phyloP scores from a whole-genome alignment of 2,797 vertebrate genomes.

The Neoniphon sammara region DNA sequence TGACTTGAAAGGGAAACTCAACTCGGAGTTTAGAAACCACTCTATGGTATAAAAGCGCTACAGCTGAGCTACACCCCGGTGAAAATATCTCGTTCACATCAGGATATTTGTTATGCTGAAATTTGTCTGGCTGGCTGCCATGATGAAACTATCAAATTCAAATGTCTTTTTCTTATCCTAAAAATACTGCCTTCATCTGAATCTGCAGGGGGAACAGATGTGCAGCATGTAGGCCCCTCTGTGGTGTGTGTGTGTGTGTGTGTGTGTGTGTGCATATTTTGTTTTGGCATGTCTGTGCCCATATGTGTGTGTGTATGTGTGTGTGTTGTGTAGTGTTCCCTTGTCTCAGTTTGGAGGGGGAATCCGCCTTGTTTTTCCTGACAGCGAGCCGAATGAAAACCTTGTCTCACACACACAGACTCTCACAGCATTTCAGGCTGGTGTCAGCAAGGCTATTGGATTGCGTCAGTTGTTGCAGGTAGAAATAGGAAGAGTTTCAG shows the following conservation, averaged over 20 bases:
- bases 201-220: constrained; percentile 54
- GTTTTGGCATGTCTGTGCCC: not conserved
- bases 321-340: constrained; percentile 15
- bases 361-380: constrained; percentile 23
- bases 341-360: constrained; percentile 44
- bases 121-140: constrained; percentile 32
- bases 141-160: constrained; percentile 55
- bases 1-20: constrained; percentile 43
- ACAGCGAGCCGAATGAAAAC: constrained; percentile 31
- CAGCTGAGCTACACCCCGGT: constrained; percentile 5
- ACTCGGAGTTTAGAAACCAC: constrained; percentile 31
- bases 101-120: constrained; percentile 12
- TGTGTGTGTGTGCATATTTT: constrained; percentile 22
- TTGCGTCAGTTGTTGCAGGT: constrained; percentile 24
- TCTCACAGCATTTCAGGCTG: constrained; percentile 5
- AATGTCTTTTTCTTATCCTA: constrained; percentile 21
- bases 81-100: constrained; percentile 38
- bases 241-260: constrained; percentile 10
- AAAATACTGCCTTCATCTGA: constrained; percentile 45
- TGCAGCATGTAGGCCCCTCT: constrained; percentile 12
- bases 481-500: constrained; percentile 13
- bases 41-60: constrained; percentile 2
- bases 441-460: constrained; percentile 21
- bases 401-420: not conserved
- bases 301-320: constrained; percentile 11